Conservation (phyloP, 2,888 invertebrate genomes). For the Trichopria drosophilae region DNA sequence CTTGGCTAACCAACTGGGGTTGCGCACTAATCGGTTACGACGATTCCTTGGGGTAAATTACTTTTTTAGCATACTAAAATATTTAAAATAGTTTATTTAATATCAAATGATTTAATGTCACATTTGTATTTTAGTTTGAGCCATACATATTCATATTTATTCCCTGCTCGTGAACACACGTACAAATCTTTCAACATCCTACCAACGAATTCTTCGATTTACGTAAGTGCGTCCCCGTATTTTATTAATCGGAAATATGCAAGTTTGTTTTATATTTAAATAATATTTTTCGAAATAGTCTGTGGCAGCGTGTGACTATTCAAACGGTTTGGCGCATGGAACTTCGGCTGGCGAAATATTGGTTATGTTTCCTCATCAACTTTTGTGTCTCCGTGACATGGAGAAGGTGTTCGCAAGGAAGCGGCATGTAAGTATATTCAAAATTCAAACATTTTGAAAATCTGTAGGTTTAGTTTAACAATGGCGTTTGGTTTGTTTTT, state of each 20-base stretch:
- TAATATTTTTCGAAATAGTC: constrained; percentile 39
- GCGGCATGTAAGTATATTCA: constrained; percentile 49
- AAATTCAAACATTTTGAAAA: background rate
- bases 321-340: constrained; percentile 61
- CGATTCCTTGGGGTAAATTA: constrained; percentile 55
- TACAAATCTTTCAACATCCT: constrained; percentile 51
- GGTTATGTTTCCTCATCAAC: constrained; percentile 58
- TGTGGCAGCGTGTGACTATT: constrained; percentile 60
- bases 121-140: constrained; percentile 43
- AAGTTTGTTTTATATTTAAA: constrained; percentile 2
- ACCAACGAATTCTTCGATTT: constrained; percentile 57
- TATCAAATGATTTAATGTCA: constrained; percentile 4
- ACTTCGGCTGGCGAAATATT: constrained; percentile 61
- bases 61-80: constrained; percentile 12
- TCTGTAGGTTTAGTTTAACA: too few species aligned
- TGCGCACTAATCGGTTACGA: constrained; percentile 57
- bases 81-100: too few species aligned
- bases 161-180: constrained; percentile 54
- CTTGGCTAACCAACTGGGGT: constrained; percentile 63
- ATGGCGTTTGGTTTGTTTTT: too few species aligned
- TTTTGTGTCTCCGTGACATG: constrained; percentile 50
- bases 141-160: constrained; percentile 51
- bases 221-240: constrained; percentile 49
- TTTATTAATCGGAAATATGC: constrained; percentile 1
- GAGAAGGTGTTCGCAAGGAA: constrained; percentile 46